Evolutionary conservation across 2,797 vertebrate species (phyloP).

Genomic region (Botia almorhae): DNA sequence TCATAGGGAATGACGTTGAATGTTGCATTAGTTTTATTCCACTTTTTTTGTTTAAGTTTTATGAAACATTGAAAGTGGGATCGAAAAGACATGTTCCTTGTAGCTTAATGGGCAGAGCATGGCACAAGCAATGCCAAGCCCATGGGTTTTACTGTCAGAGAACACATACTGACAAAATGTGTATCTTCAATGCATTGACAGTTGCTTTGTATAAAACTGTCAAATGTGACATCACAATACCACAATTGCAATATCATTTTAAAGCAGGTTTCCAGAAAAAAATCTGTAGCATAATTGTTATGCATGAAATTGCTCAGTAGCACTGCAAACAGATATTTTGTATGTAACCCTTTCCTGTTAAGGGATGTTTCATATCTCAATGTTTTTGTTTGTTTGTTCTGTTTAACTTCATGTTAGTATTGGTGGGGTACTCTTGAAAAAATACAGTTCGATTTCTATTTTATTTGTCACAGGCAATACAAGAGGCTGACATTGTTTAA

Average conservation of each 20-base stretch:
- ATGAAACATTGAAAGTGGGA: constrained; percentile 22
- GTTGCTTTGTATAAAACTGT: neutral
- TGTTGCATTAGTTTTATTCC: constrained; percentile 37
- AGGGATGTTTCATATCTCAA: constrained; percentile 5
- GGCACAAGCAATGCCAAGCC: neutral
- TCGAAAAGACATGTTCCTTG: neutral
- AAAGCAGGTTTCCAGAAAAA: neutral
- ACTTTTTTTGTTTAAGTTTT: constrained; percentile 27
- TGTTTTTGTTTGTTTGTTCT: constrained; percentile 1
- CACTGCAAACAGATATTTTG: constrained; percentile 4
- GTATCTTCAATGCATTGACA: too few relatives aligned
- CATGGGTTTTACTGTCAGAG: neutral
- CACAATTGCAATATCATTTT: too few relatives aligned
- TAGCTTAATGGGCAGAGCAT: neutral
- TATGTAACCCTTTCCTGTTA: constrained; percentile 37
- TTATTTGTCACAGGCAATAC: constrained; percentile 80
- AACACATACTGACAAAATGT: neutral
- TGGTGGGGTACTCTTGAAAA: constrained; percentile 49
- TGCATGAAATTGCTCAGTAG: constrained; percentile 12
- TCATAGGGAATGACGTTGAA: constrained; percentile 3
- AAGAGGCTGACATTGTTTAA: constrained; percentile 77
- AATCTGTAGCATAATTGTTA: neutral
- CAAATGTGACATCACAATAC: neutral
- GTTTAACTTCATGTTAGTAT: constrained; percentile 39
- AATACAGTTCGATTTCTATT: constrained; percentile 71